Evolutionary conservation across 2,113 vertebrate genomes (phyloP).

Genomic region (Thamnophis sirtalis): DNA sequence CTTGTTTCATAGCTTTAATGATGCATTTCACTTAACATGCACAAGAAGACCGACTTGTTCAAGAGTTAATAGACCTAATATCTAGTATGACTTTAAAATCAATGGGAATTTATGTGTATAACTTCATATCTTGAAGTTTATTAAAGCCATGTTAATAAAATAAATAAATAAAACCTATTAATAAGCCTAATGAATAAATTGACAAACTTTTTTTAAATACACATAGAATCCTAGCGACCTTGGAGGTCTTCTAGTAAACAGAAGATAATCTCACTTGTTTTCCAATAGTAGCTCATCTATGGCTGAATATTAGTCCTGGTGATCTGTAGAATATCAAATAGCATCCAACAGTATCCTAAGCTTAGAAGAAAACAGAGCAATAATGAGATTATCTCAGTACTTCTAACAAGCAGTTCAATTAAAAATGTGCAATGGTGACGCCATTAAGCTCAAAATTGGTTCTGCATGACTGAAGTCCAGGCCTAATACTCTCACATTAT

Average conservation of each 20-base stretch:
- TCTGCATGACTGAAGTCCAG: conserved; percentile 61
- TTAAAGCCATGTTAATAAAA: conserved; percentile 47
- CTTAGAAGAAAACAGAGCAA: conserved; percentile 54
- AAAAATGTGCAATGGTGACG: conserved; percentile 60
- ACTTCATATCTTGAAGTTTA: conserved; percentile 24
- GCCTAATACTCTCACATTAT: conserved; percentile 49
- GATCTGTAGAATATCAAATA: conserved; percentile 50
- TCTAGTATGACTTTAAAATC: not conserved
- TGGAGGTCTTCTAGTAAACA: conserved; percentile 35
- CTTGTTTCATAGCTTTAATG: not conserved
- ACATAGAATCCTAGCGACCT: not conserved
- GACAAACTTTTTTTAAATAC: conserved; percentile 36
- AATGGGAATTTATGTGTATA: conserved; percentile 6
- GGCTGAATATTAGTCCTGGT: conserved; percentile 39
- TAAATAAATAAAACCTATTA: conserved; percentile 43
- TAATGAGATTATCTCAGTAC: conserved; percentile 52
- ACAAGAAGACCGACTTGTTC: not conserved
- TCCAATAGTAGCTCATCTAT: conserved; percentile 18
- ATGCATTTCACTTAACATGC: not conserved
- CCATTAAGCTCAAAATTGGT: conserved; percentile 61
- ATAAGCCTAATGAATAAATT: conserved; percentile 45
- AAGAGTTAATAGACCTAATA: not conserved
- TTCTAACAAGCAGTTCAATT: conserved; percentile 64
- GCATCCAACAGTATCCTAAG: conserved; percentile 40
- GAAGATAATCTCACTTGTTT: conserved; percentile 45